These are phyloP conservation scores for Lithophane ornitopus DNA, from an alignment of 2,888 invertebrate species.

Conservation along the genomic window DNA sequence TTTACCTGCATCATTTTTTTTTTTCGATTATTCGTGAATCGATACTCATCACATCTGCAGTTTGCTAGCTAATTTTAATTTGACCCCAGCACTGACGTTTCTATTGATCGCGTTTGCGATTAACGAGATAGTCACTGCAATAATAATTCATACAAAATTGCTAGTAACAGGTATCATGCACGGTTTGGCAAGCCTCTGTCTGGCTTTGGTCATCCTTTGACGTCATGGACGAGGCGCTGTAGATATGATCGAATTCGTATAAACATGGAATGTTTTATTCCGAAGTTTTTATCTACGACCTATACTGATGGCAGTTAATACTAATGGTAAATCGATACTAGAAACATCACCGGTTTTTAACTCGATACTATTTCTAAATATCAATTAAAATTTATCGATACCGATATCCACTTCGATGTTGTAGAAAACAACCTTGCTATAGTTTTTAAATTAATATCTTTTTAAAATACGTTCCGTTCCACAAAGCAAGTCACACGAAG, in stretches of 20 bases:
- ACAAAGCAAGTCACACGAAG: constrained; percentile 18
- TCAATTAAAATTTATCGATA: constrained; percentile 26
- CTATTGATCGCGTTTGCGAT: neutral
- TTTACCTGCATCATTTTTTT: no score
- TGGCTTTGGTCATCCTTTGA: neutral
- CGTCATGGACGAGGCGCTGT: constrained; percentile 1
- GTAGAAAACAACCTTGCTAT: constrained; percentile 15
- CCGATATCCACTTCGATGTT: constrained; percentile 40
- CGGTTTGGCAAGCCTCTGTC: neutral
- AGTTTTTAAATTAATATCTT: constrained; percentile 7
- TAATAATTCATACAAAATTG: neutral
- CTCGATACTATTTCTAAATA: constrained; percentile 32
- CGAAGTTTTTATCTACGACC: constrained; percentile 47
- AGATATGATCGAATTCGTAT: constrained; percentile 54
- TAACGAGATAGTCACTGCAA: neutral
- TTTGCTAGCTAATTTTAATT: no score
- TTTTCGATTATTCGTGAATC: no score
- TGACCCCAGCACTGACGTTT: neutral
- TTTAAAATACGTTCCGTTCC: constrained; percentile 18
- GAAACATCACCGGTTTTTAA: constrained; percentile 28
- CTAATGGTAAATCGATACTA: constrained; percentile 47
- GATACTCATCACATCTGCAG: no score
- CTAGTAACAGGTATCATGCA: neutral
- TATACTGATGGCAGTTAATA: constrained; percentile 57
- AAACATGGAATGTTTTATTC: constrained; percentile 66